A percentile compares a stretch with the other conserved stretches of the same genome.
Evolutionary conservation across 2,797 vertebrate genomes (phyloP).

Genomic region (Megalops cyprinoides): DNA sequence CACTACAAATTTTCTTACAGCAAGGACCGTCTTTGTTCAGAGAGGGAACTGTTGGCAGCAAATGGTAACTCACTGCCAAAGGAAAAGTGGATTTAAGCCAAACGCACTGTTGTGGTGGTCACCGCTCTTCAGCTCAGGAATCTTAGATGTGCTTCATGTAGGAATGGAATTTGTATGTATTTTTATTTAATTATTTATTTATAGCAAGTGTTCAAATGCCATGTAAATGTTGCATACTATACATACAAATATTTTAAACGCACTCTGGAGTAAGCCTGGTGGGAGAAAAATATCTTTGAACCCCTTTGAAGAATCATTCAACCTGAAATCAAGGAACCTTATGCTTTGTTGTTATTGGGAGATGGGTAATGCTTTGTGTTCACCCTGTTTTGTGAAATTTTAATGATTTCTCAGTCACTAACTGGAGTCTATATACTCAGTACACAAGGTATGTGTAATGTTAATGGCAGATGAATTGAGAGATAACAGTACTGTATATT

Average conservation of each 20-base stretch:
- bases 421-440: background rate
- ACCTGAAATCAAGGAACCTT: background rate
- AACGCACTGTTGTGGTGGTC: conserved; percentile 20
- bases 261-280: background rate
- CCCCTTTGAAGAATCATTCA: background rate
- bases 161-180: background rate
- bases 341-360: no score
- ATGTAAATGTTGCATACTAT: conserved; percentile 11
- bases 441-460: background rate
- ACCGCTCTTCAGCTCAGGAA: conserved; percentile 34
- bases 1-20: background rate
- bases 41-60: conserved; percentile 4
- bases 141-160: conserved; percentile 12
- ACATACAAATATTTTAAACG: background rate
- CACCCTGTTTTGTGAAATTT: background rate
- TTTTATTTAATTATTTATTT: background rate
- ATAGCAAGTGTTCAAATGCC: background rate
- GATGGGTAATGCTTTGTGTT: no score
- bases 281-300: background rate
- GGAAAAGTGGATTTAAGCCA: background rate
- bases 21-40: background rate
- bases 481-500: background rate
- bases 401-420: background rate
- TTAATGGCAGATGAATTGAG: background rate
- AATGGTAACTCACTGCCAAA: conserved; percentile 5